These are phyloP conservation scores for Mus pahari DNA, from an alignment of 2,113 vertebrate species.

Conservation along the genomic window DNA sequence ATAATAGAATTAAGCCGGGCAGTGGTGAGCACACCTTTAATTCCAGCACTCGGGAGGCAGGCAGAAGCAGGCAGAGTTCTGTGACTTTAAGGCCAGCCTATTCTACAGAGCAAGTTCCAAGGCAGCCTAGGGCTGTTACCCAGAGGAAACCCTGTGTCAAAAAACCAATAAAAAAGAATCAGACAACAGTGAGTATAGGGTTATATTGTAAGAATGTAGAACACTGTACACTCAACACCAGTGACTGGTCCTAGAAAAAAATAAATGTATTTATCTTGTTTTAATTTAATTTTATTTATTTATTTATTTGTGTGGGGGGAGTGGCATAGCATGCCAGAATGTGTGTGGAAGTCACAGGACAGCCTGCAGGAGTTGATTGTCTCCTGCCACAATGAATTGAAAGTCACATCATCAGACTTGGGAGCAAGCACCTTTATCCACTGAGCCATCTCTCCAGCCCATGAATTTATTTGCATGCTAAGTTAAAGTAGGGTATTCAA, in stretches of 20 bases:
- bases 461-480: conserved; percentile 1
- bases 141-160: background rate
- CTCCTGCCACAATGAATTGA: background rate
- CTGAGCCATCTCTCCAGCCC: background rate
- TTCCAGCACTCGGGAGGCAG: background rate
- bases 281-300: background rate
- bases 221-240: background rate
- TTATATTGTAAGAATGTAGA: background rate
- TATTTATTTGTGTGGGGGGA: background rate
- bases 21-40: background rate
- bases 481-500: background rate
- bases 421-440: background rate
- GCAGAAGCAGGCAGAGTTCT: background rate
- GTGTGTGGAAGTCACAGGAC: background rate
- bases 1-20: background rate
- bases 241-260: background rate
- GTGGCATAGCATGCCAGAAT: background rate
- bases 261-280: background rate
- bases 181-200: background rate
- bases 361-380: background rate
- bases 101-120: background rate
- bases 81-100: background rate
- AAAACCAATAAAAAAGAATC: background rate
- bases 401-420: background rate
- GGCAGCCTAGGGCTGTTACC: background rate